phyloP scores from a whole-genome alignment of 2,113 vertebrate genomes.

The Cyprinodon tularosa region DNA sequence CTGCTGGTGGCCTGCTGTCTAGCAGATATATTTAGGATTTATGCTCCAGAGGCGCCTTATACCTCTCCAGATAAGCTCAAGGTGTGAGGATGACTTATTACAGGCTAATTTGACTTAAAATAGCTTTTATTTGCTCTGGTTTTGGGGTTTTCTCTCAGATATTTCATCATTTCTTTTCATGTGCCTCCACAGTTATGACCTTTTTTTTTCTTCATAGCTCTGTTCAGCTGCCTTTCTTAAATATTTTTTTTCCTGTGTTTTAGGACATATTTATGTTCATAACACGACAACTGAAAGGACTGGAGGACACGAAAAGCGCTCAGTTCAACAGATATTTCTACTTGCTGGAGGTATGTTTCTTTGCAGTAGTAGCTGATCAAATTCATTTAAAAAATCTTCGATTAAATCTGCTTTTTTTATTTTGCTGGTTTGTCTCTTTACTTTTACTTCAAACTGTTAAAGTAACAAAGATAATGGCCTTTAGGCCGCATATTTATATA shows the following conservation, averaged over 20 bases:
- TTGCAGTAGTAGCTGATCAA: not conserved
- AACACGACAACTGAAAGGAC: conserved; percentile 96
- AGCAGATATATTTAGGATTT: conserved; percentile 98
- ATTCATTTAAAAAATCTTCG: not conserved
- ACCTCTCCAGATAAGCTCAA: conserved; percentile 98
- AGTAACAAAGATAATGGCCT: not conserved
- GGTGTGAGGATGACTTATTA: conserved; percentile 67
- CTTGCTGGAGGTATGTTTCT: conserved; percentile 87
- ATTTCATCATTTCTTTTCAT: no score
- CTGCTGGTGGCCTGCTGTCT: conserved; percentile 97
- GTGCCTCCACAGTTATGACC: not conserved
- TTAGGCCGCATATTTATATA: not conserved
- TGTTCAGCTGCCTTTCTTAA: not conserved
- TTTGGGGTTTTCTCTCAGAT: no score
- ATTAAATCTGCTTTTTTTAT: not conserved
- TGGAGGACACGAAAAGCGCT: conserved; percentile 98
- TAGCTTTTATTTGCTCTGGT: no score
- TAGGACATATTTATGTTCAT: conserved; percentile 99
- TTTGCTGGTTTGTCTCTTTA: not conserved
- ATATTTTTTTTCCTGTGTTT: conserved; percentile 15
- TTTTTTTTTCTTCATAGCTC: not conserved
- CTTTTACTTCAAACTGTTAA: no score
- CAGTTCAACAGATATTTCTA: conserved; percentile 99
- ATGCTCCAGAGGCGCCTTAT: conserved; percentile 97
- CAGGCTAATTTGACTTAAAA: no score